Evolutionary conservation across 35 echinoderm and acorn worm genomes (phyloP).

Genomic region (Acanthaster planci): DNA sequence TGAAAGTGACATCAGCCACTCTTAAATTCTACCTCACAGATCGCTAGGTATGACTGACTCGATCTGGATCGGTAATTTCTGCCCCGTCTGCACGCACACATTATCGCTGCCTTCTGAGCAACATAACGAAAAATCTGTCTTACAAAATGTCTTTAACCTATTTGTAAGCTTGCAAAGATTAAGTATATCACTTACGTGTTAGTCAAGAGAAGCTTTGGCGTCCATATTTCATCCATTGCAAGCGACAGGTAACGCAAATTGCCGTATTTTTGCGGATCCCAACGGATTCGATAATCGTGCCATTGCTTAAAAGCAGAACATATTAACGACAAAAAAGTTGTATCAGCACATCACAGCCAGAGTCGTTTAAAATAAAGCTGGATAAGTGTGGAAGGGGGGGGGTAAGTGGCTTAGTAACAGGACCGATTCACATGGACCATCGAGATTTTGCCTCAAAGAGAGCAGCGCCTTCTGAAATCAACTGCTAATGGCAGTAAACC

Average conservation of each 20-base stretch:
- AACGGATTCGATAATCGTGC: neutral
- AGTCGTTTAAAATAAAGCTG: neutral
- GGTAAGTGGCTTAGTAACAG: neutral
- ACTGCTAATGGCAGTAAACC: neutral
- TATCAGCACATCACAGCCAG: neutral
- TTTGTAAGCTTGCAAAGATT: too few species aligned
- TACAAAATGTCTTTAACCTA: too few species aligned
- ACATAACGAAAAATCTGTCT: too few species aligned
- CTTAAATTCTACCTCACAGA: too few species aligned
- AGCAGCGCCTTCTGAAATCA: neutral
- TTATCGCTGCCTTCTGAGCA: too few species aligned
- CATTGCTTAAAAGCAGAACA: neutral
- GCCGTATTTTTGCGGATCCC: neutral
- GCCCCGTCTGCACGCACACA: too few species aligned
- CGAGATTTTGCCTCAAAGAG: neutral
- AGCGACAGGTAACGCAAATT: neutral
- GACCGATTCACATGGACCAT: neutral
- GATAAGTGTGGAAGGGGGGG: neutral
- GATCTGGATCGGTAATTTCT: too few species aligned
- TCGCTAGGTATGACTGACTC: too few species aligned
- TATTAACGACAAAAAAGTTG: neutral
- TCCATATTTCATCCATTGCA: constrained; percentile 14
- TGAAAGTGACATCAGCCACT: too few species aligned
- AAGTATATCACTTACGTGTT: neutral
- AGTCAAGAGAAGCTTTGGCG: constrained; percentile 2